Conservation (phyloP, 2,888 invertebrate species). For the Drosophila atripex region DNA sequence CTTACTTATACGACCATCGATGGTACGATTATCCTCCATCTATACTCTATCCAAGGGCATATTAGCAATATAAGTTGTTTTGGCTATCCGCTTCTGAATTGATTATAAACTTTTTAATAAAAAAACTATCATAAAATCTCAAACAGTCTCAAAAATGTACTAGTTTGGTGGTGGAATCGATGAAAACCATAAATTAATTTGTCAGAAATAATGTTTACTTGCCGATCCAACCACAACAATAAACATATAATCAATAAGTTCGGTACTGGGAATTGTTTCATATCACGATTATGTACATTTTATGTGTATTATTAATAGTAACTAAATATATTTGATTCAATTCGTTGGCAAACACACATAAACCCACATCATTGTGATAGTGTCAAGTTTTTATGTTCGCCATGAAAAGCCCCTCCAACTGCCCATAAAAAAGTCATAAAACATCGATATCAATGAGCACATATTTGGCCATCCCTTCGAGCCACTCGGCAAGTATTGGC, state of each 20-base stretch:
- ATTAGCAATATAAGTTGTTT: neutral
- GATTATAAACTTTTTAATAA: neutral
- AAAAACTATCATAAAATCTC: neutral
- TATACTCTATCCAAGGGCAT: conserved; percentile 11
- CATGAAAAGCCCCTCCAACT: conserved; percentile 14
- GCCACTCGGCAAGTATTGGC: conserved; percentile 12
- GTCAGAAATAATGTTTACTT: conserved; percentile 8
- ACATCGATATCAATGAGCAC: conserved; percentile 48
- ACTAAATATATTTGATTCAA: conserved; percentile 31
- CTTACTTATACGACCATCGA: conserved; percentile 40
- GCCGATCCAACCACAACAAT: neutral
- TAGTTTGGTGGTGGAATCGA: neutral
- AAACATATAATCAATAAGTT: conserved; percentile 1
- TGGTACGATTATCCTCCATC: conserved; percentile 29
- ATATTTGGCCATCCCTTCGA: conserved; percentile 34
- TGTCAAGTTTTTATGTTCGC: conserved; percentile 37
- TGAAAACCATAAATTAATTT: conserved; percentile 6
- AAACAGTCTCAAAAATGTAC: too few relatives aligned
- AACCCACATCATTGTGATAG: conserved; percentile 31
- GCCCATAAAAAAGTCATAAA: conserved; percentile 43
- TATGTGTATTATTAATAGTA: conserved; percentile 21
- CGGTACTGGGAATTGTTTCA: neutral
- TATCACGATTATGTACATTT: conserved; percentile 6
- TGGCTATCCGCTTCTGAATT: too few relatives aligned
- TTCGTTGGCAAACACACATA: conserved; percentile 16